Conservation (phyloP, 1,140 invertebrate species). For the Episyrphus balteatus region DNA sequence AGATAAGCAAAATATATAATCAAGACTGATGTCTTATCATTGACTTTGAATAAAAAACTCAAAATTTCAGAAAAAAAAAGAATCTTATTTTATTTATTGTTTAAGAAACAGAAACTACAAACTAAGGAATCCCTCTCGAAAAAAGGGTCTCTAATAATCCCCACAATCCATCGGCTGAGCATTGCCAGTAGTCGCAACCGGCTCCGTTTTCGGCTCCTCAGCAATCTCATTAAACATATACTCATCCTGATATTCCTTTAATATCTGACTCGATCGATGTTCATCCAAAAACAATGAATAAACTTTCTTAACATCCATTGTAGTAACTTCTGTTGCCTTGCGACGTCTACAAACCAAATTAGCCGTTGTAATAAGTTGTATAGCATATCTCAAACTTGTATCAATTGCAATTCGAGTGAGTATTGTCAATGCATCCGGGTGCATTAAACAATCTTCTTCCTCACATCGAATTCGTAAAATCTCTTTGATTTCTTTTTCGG, state of each 20-base stretch:
- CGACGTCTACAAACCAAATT: constrained; percentile 73
- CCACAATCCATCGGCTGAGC: constrained; percentile 23
- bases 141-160: no score
- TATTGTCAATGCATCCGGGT: constrained; percentile 80
- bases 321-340: constrained; percentile 75
- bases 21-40: no score
- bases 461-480: constrained; percentile 90
- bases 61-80: no score
- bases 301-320: constrained; percentile 89
- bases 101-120: no score
- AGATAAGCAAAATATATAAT: no score
- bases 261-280: constrained; percentile 79
- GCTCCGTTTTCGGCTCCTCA: constrained; percentile 7
- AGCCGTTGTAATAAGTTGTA: constrained; percentile 94
- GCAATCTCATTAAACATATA: constrained; percentile 79
- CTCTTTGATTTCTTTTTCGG: constrained; percentile 79
- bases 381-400: constrained; percentile 92
- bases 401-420: constrained; percentile 86
- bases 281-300: constrained; percentile 93
- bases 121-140: no score
- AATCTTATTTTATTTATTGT: no score
- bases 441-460: constrained; percentile 96
- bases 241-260: constrained; percentile 92
- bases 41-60: no score
- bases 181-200: constrained; percentile 14